Base-by-base conservation (phyloP, 2,888 invertebrate species). In the Gari tellinella region DNA sequence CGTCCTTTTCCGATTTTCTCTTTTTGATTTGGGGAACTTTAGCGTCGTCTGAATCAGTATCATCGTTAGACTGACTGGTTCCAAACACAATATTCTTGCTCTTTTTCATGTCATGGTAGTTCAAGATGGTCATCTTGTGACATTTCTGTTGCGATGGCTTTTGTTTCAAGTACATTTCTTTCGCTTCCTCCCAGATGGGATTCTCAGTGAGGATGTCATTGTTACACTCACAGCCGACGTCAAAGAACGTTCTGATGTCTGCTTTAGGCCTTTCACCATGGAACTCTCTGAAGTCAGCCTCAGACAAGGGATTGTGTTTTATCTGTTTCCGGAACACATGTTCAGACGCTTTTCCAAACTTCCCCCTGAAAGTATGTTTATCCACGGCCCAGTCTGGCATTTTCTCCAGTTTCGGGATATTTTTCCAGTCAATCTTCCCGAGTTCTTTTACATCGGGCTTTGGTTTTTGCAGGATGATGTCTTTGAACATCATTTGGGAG, bases 361-460 rank as follows among this genome's bases (percentile, higher is more conserved):
- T 72, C 2, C 72, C 72, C 40, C 72, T 53, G 45, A 62, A 72
- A 1, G 72, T 72, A 46, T 72, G 72, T 21, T 72, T 72, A 43
- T 72, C 72, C 3, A 72, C 66, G 15, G 72, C 72, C 72, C 72
- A 72, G 2, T 37, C 19, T 23, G 72, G 72, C 66, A 72, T 72
- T 3, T 26, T 37, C 2, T 66, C 53, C 8, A 72, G 37, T 17
- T 52, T 52, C 31, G 46, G 38, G 40, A 72, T 53, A n/a, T 40
- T 25, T 15, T 46, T 25, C 72, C 72, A 72, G 15, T 62, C 48
- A 4, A 57, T 37, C 14, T 14, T 2, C 7, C 45, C 45, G 19
- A 53, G 4, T 10, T 41, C 31, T 19, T 19, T 12, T 17, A 17
- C 15, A 23, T 63, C 57, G 2, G 57, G 46, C 0, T 45, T 26